Evolutionary conservation across 2,888 invertebrate species (phyloP).

Genomic region (Rhopalosiphum nymphaeae): DNA sequence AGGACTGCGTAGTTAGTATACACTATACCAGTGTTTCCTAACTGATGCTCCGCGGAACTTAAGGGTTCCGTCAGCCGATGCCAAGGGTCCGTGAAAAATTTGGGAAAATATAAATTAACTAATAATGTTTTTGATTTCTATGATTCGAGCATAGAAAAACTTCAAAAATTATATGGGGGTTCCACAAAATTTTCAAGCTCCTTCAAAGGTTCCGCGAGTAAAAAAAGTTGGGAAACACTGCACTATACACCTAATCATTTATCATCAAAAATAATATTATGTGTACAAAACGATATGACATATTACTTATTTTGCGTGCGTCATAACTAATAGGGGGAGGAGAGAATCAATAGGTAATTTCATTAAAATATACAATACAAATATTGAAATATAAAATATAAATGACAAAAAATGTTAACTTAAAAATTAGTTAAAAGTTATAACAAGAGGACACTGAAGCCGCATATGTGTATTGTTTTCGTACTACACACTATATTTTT

Average conservation of each 20-base stretch:
- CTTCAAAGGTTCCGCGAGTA: no score
- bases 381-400: background rate
- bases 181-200: no score
- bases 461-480: background rate
- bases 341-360: background rate
- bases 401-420: background rate
- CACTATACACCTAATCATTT: background rate
- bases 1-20: background rate
- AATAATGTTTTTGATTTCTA: no score
- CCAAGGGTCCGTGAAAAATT: no score
- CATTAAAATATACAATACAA: background rate
- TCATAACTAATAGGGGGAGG: background rate
- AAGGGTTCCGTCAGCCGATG: no score
- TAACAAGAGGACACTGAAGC: background rate
- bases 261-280: background rate
- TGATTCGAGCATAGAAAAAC: no score
- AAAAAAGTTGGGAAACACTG: no score
- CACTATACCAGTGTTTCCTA: background rate
- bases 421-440: background rate
- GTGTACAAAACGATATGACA: background rate
- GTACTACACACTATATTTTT: background rate
- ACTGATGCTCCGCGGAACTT: no score
- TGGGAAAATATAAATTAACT: no score
- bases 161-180: no score
- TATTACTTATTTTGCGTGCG: background rate